Conservation (phyloP, 1,140 invertebrate genomes). For the Heterodera carotae region DNA sequence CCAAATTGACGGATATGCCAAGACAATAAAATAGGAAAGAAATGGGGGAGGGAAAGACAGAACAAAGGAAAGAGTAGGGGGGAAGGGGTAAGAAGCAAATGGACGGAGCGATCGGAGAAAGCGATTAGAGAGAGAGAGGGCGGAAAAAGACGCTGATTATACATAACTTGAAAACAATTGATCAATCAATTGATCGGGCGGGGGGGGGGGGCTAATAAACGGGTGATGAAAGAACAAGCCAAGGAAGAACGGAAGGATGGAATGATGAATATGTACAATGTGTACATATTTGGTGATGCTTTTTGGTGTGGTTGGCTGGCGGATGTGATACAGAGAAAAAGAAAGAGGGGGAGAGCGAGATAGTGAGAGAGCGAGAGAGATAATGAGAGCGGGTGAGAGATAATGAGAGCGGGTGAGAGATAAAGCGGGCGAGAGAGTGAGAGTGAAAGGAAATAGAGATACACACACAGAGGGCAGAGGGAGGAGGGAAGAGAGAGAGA, state of each 20-base stretch:
- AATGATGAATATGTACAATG: too few relatives aligned
- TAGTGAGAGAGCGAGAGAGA: neutral
- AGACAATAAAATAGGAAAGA: neutral
- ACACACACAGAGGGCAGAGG: neutral
- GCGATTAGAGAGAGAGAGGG: neutral
- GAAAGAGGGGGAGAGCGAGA: neutral
- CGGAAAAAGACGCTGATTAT: neutral
- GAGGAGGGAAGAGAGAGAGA: neutral
- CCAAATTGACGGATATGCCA: neutral
- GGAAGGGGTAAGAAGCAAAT: neutral
- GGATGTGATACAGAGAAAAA: too few relatives aligned
- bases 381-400: neutral
- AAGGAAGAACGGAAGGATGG: too few relatives aligned
- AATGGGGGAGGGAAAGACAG: neutral
- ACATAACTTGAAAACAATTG: too few relatives aligned
- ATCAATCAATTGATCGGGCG: too few relatives aligned
- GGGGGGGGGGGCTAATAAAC: too few relatives aligned
- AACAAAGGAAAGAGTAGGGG: neutral
- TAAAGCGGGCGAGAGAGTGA: neutral
- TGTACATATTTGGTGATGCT: too few relatives aligned
- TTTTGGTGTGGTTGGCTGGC: too few relatives aligned
- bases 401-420: neutral
- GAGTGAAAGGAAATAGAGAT: neutral
- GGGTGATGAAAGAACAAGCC: too few relatives aligned
- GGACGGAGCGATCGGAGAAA: neutral